Base-by-base conservation (phyloP, 2,888 invertebrate species). In the Stenoptilia bipunctidactyla region DNA sequence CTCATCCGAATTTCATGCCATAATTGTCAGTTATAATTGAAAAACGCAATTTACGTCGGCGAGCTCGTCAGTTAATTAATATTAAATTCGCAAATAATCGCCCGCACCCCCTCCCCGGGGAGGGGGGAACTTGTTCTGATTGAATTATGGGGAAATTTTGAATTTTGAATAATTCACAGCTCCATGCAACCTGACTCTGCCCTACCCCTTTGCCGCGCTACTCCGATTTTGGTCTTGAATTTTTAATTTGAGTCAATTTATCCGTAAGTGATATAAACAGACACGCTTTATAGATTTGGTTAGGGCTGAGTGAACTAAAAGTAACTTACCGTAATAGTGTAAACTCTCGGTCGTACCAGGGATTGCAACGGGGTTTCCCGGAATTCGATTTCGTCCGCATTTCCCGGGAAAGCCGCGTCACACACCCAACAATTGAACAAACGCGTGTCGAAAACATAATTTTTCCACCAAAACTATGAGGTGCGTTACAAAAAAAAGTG, bases 11-110 rank as follows among this genome's bases (percentile, higher is more conserved):
- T 71, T 73, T 66, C 72, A 66, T 67, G 70, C 70, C 68, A 67
- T 77, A 79, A 80, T 79, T 79, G 82, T 77, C 80, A 77, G 68
- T 66, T 70, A 65, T 80, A 82, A 82, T 83, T 82, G 82, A 82
- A 82, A 82, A 83, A 82, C 79, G 75, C 72, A 80, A 82, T 82
- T 80, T 82, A 66, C 56, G 51, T 56, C 58, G 56, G 56, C 63
- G 68, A 67, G 69, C 68, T 70, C 69, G 75, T 68, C 69, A 65
- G 74, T 77, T 84, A 84, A 85, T 85, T 83, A 85, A 82, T 83
- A 83, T 82, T 82, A 83, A 84, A 85, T 85, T 84, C 74, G 77
- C 77, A 76, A 84, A 85, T 85, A 83, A 83, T 83, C 76, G 64
- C 58, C 58, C 61, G 60, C 57, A 45, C 58, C 61, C 55, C 57